Evolutionary conservation across 2,113 vertebrate genomes (phyloP).

Genomic region (Channa argus): DNA sequence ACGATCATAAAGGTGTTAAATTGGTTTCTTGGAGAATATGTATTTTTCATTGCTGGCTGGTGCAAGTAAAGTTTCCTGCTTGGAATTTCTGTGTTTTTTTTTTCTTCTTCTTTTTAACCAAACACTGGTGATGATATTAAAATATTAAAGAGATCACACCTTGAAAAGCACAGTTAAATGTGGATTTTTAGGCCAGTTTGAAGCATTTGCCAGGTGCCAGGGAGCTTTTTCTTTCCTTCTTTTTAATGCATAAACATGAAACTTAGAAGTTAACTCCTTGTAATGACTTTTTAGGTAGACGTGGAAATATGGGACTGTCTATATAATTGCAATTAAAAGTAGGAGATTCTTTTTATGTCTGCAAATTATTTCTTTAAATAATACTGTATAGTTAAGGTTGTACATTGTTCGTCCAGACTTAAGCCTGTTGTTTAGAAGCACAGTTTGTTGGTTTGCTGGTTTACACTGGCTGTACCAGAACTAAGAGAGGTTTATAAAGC

Average conservation of each 20-base stretch:
- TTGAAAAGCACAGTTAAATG: slow-evolving; percentile 66
- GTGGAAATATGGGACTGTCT: slow-evolving; percentile 22
- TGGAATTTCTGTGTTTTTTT: slow-evolving; percentile 31
- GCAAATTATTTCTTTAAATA: slow-evolving; percentile 29
- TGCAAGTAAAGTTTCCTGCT: slow-evolving; percentile 64
- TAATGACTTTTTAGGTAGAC: slow-evolving; percentile 52
- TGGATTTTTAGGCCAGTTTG: slow-evolving; percentile 62
- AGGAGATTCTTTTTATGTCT: background rate
- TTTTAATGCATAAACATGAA: slow-evolving; percentile 30
- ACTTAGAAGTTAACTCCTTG: slow-evolving; percentile 48
- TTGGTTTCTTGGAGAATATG: slow-evolving; percentile 85
- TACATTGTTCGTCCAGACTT: too few relatives aligned
- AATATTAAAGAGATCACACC: slow-evolving; percentile 65
- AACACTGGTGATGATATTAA: slow-evolving; percentile 63
- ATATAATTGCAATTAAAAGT: background rate
- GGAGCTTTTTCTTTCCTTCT: background rate
- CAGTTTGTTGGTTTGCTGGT: too few relatives aligned
- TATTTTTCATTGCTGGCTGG: slow-evolving; percentile 79
- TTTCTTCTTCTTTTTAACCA: slow-evolving; percentile 22
- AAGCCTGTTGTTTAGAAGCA: too few relatives aligned
- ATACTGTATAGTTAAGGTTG: background rate
- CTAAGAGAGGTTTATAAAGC: too few relatives aligned
- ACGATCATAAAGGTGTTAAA: slow-evolving; percentile 84
- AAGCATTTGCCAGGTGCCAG: slow-evolving; percentile 31
- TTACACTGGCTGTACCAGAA: too few relatives aligned